Percentiles rank a stretch among this genome's conserved stretches.
Conservation (phyloP, 2,113 vertebrate genomes). For the Heterotilapia buettikoferi region DNA sequence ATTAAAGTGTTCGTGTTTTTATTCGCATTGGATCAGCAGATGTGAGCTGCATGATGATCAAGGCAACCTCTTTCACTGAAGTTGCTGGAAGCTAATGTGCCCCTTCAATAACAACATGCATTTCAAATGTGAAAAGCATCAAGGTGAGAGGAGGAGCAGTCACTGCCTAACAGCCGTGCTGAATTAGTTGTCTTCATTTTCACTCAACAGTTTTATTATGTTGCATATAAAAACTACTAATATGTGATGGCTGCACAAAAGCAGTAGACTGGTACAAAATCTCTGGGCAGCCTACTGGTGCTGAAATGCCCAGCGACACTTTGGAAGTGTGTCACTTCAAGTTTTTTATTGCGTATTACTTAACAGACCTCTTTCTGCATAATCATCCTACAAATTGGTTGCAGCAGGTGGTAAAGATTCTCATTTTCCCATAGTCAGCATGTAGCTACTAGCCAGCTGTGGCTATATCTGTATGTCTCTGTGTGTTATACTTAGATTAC, state of each 20-base stretch:
- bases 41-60: neutral
- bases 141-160: neutral
- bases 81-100: neutral
- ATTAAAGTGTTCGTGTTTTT: neutral
- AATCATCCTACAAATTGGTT: neutral
- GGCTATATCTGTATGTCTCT: neutral
- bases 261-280: neutral
- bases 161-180: neutral
- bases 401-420: neutral
- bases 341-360: neutral
- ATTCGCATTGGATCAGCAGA: neutral
- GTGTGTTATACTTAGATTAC: neutral
- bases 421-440: neutral
- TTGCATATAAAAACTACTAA: neutral
- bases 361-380: neutral
- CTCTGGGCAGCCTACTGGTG: neutral
- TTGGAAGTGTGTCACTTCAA: neutral
- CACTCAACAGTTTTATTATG: neutral
- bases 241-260: neutral
- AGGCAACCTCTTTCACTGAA: neutral
- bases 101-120: neutral
- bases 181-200: neutral
- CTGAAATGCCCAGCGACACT: neutral
- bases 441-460: neutral
- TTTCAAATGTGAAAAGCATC: conserved; percentile 13